A percentile compares a stretch with the other conserved stretches of the same genome.
phyloP scores from a whole-genome alignment of 64 coral and sea anemone species.

The Platygyra sinensis region DNA sequence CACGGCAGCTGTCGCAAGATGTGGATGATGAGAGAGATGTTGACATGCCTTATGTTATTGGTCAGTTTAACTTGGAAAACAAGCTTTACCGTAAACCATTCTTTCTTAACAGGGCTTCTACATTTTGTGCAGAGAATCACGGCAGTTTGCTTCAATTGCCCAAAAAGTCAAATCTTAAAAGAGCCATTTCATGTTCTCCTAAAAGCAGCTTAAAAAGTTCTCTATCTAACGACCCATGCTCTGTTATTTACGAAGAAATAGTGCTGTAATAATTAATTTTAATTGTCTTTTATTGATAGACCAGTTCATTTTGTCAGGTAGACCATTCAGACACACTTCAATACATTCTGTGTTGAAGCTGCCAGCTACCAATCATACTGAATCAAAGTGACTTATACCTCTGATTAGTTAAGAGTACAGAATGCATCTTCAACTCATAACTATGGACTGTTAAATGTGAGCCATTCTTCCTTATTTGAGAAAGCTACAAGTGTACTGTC shows the following conservation, averaged over 20 bases:
- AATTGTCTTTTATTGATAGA: no score
- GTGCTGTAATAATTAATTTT: not conserved
- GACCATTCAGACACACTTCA: no score
- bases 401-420: no score
- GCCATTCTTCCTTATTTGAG: no score
- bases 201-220: not conserved
- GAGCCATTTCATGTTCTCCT: not conserved
- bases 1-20: conserved; percentile 37
- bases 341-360: no score
- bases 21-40: conserved; percentile 64
- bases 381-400: no score
- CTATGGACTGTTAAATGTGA: no score
- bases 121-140: not conserved
- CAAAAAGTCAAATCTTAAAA: conserved; percentile 39
- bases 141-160: not conserved
- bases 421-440: no score
- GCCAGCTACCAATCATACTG: no score
- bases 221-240: not conserved
- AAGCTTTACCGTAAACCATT: conserved; percentile 28
- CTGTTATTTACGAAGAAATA: conserved; percentile 45
- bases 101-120: conserved; percentile 35
- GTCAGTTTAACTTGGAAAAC: conserved; percentile 66
- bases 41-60: conserved; percentile 73
- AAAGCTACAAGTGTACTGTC: no score
- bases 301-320: no score